Conservation (phyloP, 2,797 vertebrate species). For the Synanceia verrucosa region DNA sequence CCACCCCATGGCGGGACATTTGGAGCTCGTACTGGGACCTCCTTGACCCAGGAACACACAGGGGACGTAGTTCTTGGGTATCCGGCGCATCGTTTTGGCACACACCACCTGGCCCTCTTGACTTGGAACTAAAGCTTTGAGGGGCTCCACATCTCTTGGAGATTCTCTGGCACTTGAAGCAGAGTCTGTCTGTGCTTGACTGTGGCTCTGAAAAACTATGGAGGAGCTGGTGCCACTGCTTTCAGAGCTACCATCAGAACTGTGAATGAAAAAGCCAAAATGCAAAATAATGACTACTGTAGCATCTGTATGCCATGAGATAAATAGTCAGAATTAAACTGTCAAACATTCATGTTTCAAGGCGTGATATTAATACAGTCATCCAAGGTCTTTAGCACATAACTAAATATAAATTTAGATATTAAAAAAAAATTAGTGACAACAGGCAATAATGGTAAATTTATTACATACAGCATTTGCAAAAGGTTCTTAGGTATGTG, state of each 20-base stretch:
- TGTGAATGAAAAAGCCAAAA: slow-evolving; percentile 39
- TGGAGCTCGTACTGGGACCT: slow-evolving; percentile 17
- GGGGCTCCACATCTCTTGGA: slow-evolving; percentile 2
- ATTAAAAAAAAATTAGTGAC: no score
- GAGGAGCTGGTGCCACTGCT: slow-evolving; percentile 83
- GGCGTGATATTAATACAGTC: no score
- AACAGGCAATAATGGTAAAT: no score
- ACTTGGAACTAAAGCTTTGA: slow-evolving; percentile 41
- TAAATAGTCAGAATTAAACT: background rate
- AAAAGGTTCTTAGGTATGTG: no score
- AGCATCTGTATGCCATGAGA: background rate
- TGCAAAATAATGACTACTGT: background rate
- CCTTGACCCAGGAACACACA: slow-evolving; percentile 81
- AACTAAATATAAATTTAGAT: no score
- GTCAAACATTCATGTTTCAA: no score
- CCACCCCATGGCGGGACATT: slow-evolving; percentile 73
- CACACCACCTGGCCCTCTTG: slow-evolving; percentile 65
- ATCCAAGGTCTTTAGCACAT: no score
- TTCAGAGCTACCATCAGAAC: slow-evolving; percentile 74
- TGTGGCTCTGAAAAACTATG: slow-evolving; percentile 88
- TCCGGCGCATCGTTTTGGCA: slow-evolving; percentile 58
- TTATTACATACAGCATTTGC: no score
- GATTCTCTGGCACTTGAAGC: slow-evolving; percentile 10
- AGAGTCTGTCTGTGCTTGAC: slow-evolving; percentile 54
- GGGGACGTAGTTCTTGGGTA: slow-evolving; percentile 80